A percentile compares a stretch with the other conserved stretches of the same genome.
These are phyloP conservation scores for Bucorvus abyssinicus DNA, from an alignment of 2,797 vertebrate genomes.

Conservation along the genomic window DNA sequence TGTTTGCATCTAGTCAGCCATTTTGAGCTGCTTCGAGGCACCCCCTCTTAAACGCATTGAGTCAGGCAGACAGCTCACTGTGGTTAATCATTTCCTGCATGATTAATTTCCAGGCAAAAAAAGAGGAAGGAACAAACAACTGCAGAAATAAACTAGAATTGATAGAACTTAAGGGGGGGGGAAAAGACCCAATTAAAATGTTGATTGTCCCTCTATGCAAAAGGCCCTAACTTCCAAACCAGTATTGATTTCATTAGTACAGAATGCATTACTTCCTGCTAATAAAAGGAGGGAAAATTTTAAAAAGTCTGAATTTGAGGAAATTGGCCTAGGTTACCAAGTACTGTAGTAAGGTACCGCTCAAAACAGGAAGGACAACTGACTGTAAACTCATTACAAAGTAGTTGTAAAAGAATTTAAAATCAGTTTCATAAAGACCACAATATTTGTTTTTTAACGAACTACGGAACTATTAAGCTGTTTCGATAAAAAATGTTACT, in stretches of 20 bases:
- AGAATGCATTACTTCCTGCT: neutral
- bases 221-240: neutral
- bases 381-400: neutral
- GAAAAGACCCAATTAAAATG: neutral
- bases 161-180: neutral
- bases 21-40: conserved; percentile 49
- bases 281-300: neutral
- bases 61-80: conserved; percentile 69
- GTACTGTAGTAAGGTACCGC: neutral
- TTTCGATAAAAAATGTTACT: neutral
- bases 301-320: neutral
- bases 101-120: conserved; percentile 72
- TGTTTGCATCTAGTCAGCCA: conserved; percentile 28
- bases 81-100: conserved; percentile 78
- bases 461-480: neutral
- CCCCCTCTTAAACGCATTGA: conserved; percentile 27
- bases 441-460: neutral
- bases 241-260: neutral
- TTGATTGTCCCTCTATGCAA: neutral
- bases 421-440: neutral
- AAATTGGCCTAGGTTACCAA: neutral
- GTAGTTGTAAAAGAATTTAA: neutral
- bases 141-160: conserved; percentile 34
- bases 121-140: conserved; percentile 64
- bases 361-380: neutral